phyloP scores from a whole-genome alignment of 2,113 vertebrate species.

The Heteronetta atricapilla region DNA sequence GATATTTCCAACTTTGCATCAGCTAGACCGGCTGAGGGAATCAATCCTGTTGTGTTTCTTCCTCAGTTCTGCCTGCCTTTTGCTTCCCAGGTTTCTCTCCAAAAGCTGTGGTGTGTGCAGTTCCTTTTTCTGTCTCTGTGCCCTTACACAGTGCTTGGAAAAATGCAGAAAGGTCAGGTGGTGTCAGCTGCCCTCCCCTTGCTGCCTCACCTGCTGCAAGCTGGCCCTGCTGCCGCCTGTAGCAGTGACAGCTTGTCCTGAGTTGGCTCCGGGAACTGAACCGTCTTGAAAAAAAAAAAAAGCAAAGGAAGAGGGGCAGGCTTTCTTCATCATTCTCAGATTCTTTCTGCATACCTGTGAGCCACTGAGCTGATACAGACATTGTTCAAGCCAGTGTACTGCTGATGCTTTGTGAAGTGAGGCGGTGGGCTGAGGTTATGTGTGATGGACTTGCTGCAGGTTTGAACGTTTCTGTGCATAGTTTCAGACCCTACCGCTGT shows the following conservation, averaged over 20 bases:
- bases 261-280: rapidly evolving
- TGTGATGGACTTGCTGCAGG: rapidly evolving
- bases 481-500: background rate
- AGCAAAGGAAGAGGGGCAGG: background rate
- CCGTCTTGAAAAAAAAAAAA: background rate
- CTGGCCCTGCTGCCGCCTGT: background rate
- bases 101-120: background rate
- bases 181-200: background rate
- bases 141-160: background rate
- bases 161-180: background rate
- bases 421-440: rapidly evolving
- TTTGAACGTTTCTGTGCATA: rapidly evolving
- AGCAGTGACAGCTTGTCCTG: background rate
- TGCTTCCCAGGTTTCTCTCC: background rate
- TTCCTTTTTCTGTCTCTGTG: background rate
- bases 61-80: background rate
- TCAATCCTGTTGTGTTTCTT: background rate
- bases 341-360: background rate
- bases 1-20: background rate
- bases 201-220: rapidly evolving
- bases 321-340: background rate
- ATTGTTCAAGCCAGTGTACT: rapidly evolving
- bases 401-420: rapidly evolving
- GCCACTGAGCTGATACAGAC: too few species aligned
- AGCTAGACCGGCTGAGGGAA: background rate